Evolutionary conservation across 92 coral and sea anemone species (phyloP).

Genomic region (Nematostella vectensis): DNA sequence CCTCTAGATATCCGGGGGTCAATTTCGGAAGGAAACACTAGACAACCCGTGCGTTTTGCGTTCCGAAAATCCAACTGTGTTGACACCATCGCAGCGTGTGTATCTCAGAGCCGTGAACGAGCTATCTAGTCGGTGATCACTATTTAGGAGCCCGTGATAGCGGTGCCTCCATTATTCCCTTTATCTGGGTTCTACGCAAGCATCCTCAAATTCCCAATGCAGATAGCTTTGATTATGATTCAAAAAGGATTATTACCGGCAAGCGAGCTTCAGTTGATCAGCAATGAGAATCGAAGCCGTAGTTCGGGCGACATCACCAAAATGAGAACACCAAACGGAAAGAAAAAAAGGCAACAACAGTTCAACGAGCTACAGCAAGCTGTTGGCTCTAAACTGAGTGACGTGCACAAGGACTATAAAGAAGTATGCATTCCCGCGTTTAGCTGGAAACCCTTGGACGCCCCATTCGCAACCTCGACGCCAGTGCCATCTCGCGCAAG

Average conservation of each 20-base stretch:
- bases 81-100: too few relatives aligned
- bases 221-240: slow-evolving; percentile 13
- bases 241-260: slow-evolving; percentile 15
- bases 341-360: slow-evolving; percentile 9
- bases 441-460: background rate
- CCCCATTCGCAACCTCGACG: background rate
- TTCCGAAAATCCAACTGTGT: too few relatives aligned
- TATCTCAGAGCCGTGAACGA: too few relatives aligned
- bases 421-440: background rate
- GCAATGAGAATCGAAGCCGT: background rate
- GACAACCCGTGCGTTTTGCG: too few relatives aligned
- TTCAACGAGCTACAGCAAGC: slow-evolving; percentile 22
- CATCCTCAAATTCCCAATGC: background rate
- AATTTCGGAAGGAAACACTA: too few relatives aligned
- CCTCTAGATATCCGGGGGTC: too few relatives aligned
- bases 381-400: slow-evolving; percentile 27
- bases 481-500: background rate
- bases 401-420: background rate
- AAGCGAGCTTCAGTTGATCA: background rate
- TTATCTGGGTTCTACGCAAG: too few relatives aligned
- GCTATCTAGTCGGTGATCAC: too few relatives aligned
- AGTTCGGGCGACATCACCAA: background rate
- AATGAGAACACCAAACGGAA: slow-evolving; percentile 7
- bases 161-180: too few relatives aligned
- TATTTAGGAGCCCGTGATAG: too few relatives aligned